Evolutionary conservation across 1,140 invertebrate species (phyloP), one percentile per base, ranked within the genome.

Genomic region (Conus ventricosus): DNA sequence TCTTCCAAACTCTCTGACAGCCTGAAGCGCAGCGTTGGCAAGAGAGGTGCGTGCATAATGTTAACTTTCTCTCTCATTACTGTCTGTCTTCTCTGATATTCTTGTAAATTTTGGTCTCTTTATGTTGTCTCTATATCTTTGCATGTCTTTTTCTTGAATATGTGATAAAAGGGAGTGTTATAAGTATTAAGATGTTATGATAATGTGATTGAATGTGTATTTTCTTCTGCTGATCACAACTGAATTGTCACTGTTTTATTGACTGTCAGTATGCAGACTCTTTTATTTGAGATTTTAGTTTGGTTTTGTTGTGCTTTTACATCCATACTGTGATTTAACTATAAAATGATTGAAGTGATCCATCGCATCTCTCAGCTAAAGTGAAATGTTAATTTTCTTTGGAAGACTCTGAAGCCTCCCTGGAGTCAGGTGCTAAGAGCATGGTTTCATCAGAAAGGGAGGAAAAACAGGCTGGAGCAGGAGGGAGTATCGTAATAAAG

Each of bases 1-100:
- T 86, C 85, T 15, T 87, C 88, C 54, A 83, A 78, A n/a, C n/a
- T 63, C 67, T 89, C 89, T 0, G 91, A 91, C 4, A 91, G 90
- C 67, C 13, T 60, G 39, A 87, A 86, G n/a, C 76, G 54, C 10
- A 53, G 57, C 25, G 25, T 71, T 15, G 13, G n/a, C n/a, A 89
- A 89, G 60, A 57, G 88, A 83, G 85, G 85, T 89, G 57, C 10
- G 81, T 78, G 23, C 25, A 15, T n/a, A 4, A 75, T 11, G 60
- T 15, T 15, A 15, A 63, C 11, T 63, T 63, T 39, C 39, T 39
- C 39, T 39, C 8, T 60, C 57, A 60, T 60, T 8, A 11, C 57
- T n/a, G 13, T 75, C 13, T n/a, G 71, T 23, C 7, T 75, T 8
- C 23, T 75, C 7, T 75, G 20, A 8, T n/a, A 23, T 75, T 7